phyloP scores from a whole-genome alignment of 2,888 invertebrate species.

The Heteromurus nitidus region DNA sequence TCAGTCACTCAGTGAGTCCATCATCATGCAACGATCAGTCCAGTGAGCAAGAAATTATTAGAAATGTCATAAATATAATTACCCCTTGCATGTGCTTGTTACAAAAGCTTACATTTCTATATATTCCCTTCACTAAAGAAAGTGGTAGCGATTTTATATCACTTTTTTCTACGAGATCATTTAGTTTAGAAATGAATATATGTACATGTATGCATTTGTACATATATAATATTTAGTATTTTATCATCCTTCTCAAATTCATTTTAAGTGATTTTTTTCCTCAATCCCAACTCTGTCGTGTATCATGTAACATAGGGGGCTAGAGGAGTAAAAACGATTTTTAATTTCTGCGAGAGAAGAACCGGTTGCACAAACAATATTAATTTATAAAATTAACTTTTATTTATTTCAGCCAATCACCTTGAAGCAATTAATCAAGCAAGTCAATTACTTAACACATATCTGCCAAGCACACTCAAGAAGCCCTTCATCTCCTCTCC shows the following conservation, averaged over 20 bases:
- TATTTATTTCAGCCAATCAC: constrained; percentile 64
- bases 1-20: constrained; percentile 47
- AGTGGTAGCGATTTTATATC: too few relatives aligned
- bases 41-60: constrained; percentile 58
- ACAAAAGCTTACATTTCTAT: background rate
- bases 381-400: constrained; percentile 65
- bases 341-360: constrained; percentile 58
- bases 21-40: constrained; percentile 41
- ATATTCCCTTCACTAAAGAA: background rate
- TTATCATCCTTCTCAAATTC: too few relatives aligned
- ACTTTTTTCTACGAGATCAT: background rate
- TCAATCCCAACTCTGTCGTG: too few relatives aligned
- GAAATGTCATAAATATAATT: constrained; percentile 64
- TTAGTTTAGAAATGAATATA: background rate
- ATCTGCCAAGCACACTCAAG: constrained; percentile 47
- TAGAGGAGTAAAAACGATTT: too few relatives aligned
- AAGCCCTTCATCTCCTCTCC: constrained; percentile 23
- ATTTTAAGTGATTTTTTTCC: constrained; percentile 6
- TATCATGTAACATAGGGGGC: too few relatives aligned
- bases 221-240: too few relatives aligned
- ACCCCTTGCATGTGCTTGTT: constrained; percentile 34
- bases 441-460: constrained; percentile 63
- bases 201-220: background rate
- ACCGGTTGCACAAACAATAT: constrained; percentile 64
- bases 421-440: constrained; percentile 61